These are phyloP conservation scores for Bradynema listronoti DNA, from an alignment of 1,140 invertebrate genomes.

Conservation along the genomic window DNA sequence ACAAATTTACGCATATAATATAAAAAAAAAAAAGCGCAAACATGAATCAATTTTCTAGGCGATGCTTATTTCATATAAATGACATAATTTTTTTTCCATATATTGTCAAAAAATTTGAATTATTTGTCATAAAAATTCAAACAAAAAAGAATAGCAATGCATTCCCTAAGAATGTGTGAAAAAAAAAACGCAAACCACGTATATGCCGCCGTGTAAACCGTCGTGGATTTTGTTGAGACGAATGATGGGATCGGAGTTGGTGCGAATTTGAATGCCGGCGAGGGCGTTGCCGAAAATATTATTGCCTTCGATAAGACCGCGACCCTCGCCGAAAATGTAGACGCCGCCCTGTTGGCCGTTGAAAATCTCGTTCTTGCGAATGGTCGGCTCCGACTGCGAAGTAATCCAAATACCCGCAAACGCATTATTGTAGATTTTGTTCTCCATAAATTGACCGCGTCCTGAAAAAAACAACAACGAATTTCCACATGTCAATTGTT, in stretches of 20 bases:
- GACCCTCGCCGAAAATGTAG: conserved; percentile 95
- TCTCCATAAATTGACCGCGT: conserved; percentile 94
- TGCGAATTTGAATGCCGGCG: conserved; percentile 94
- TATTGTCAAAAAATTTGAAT: too few species aligned
- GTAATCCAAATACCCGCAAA: conserved; percentile 86
- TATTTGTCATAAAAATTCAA: too few species aligned
- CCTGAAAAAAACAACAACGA: conserved; percentile 57
- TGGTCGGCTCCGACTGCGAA: conserved; percentile 95
- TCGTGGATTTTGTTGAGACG: conserved; percentile 97
- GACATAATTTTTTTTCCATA: too few species aligned
- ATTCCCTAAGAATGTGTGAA: too few species aligned
- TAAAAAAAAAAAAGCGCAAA: too few species aligned
- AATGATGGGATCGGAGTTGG: conserved; percentile 94
- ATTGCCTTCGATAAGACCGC: conserved; percentile 95
- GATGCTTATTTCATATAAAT: too few species aligned
- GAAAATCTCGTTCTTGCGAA: conserved; percentile 93
- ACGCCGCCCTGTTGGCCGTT: conserved; percentile 95
- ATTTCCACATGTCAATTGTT: background rate
- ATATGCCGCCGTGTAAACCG: conserved; percentile 94
- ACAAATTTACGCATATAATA: too few species aligned
- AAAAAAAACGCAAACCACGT: conserved; percentile 74
- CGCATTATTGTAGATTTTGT: conserved; percentile 97
- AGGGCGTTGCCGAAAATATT: conserved; percentile 94
- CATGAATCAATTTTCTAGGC: too few species aligned
- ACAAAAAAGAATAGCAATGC: too few species aligned